phyloP scores from a whole-genome alignment of 2,113 vertebrate genomes.

The Erpornis zantholeuca region DNA sequence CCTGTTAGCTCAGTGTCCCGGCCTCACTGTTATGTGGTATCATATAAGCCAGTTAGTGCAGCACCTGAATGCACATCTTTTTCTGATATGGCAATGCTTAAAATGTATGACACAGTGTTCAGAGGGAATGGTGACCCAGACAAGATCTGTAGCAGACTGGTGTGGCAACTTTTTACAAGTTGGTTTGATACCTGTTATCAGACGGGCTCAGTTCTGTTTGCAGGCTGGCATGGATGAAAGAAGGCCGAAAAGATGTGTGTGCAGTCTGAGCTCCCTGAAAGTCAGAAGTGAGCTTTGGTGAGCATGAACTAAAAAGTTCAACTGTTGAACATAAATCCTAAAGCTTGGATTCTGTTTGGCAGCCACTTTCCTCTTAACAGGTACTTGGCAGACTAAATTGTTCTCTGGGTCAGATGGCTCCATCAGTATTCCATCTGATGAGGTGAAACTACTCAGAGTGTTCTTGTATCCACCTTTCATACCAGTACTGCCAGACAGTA shows the following conservation, averaged over 20 bases:
- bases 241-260: neutral
- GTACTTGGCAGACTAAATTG: neutral
- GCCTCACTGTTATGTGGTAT: neutral
- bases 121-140: neutral
- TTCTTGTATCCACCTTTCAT: neutral
- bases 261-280: neutral
- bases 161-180: neutral
- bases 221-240: neutral
- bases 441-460: neutral
- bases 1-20: neutral
- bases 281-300: neutral
- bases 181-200: neutral
- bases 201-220: neutral
- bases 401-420: neutral
- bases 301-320: neutral
- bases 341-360: neutral
- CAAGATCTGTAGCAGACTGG: neutral
- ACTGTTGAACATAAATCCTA: neutral
- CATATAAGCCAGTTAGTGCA: neutral
- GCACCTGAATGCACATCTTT: neutral
- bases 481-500: neutral
- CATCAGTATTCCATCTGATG: neutral
- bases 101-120: neutral
- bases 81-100: neutral
- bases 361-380: neutral